Evolutionary conservation across 1,140 invertebrate genomes (phyloP), one percentile per base, ranked within the genome.

Genomic region (Drosophila ohnishii): DNA sequence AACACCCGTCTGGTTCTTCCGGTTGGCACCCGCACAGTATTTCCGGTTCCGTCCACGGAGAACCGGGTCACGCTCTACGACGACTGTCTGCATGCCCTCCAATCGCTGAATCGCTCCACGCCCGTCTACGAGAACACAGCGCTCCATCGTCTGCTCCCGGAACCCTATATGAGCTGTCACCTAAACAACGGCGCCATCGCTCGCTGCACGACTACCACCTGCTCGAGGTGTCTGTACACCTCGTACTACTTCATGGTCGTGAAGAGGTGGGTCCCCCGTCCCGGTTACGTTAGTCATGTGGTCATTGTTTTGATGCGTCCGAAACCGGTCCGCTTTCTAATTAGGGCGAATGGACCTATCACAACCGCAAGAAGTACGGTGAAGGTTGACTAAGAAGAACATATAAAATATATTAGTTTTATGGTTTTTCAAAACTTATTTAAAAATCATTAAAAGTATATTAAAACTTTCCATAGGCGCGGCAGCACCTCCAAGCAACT

Each of bases 221-320:
- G 90, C 39, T 86, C 80, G 19, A 63, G 85, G 35, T 87, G 77
- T 35, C 62, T 91, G 50, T 91, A 90, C 60, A 91, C 90, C 28
- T 76, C 86, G 16, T 91, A 90, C 77, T 90, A 91, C 78, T 91
- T 91, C 65, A 90, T 91, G 86, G 73, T 90, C 32, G 85, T 91
- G 25, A 91, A 91, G 39, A 78, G 90, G 90, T 91, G 51, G 74
- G 78, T 78, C 16, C 14, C 11, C 42, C 42, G 9, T 25, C 7
- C 22, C 28, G 39, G 14, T 37, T 30, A 67, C 39, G 28, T 65
- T 66, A 55, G 65, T 69, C 65, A 69, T 45, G 62, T 69, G 65
- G 62, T 51, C 22, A 53, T 69, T 66, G 64, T 67, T 67, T 67
- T 67, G 64, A 42, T 42, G 40, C 19, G 4, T 11, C n/a, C 39